Base-by-base conservation (phyloP, 2,113 vertebrate species). In the Platysteira castanea region DNA sequence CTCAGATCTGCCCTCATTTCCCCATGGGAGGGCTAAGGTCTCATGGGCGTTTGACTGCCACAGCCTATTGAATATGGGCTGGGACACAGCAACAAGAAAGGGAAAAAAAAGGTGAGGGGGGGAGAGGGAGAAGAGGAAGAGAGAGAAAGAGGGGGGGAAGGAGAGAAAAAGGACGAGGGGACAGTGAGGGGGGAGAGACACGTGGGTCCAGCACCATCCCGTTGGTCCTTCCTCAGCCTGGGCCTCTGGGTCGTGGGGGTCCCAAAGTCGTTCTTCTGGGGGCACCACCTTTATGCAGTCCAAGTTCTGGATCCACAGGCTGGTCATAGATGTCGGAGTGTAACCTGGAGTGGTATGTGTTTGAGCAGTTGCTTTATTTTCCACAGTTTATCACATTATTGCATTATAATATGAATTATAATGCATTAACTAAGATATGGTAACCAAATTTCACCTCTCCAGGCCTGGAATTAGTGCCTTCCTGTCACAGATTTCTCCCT, bases 181-280 rank as follows among this genome's bases (percentile, higher is more conserved):
- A n/a, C n/a, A n/a, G n/a, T n/a, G n/a, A n/a, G n/a, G n/a, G n/a
- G n/a, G n/a, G n/a, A n/a, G n/a, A n/a, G n/a, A n/a, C 12, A 31
- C 0, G 0, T 13, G 13, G 26, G 42, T 57, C 10, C 30, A 49
- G 5, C 4, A 30, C 47, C 30, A 21, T 30, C 13, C 24, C 5
- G 3, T 16, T 67, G 42, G 19, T 57, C 10, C 26, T 57, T 57
- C 35, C 67, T 49, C 20, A 57, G 10, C 8, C 19, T 39, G 13
- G 13, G 15, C 4, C 30, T 85, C 35, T 35, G 30, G 15, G 13
- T 11, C 49, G 28, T 23, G 20, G 13, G 18, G 3, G 5, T 65
- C 15, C 10, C 50, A 65, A 42, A 65, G 26, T 11, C 2, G 4
- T 15, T n/a, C 28, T 39, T 65, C 50, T 47, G 19, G 5, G 7